A percentile compares a stretch with the other conserved stretches of the same genome.
phyloP scores from a whole-genome alignment of 2,888 invertebrate species.

The Hirtodrosophila trivittata region DNA sequence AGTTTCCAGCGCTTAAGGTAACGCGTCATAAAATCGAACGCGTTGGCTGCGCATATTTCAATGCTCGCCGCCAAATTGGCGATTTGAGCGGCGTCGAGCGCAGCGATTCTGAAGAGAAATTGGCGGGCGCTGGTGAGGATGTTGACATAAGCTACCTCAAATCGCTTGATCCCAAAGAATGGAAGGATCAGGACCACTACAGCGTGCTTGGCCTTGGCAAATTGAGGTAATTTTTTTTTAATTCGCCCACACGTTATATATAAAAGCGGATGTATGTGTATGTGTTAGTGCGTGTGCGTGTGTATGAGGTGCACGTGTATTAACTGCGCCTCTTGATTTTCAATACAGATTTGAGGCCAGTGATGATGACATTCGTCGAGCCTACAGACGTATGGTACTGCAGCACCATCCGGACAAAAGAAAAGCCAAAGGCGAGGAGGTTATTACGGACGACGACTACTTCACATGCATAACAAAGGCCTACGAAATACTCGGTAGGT shows the following conservation, averaged over 20 bases:
- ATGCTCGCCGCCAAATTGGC: constrained; percentile 70
- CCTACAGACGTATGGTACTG: constrained; percentile 95
- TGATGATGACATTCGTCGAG: constrained; percentile 96
- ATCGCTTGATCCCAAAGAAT: constrained; percentile 96
- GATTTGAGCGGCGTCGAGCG: constrained; percentile 70
- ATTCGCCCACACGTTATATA: not conserved
- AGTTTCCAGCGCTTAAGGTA: constrained; percentile 58
- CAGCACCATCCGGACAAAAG: constrained; percentile 99
- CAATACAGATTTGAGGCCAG: constrained; percentile 91
- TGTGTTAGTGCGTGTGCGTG: constrained; percentile 1
- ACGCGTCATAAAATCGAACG: constrained; percentile 66
- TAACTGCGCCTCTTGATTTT: constrained; percentile 38
- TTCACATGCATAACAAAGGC: constrained; percentile 99
- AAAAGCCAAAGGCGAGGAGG: constrained; percentile 94
- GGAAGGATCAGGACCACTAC: constrained; percentile 99
- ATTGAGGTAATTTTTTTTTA: constrained; percentile 67
- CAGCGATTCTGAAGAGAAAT: constrained; percentile 77
- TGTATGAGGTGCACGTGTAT: constrained; percentile 53
- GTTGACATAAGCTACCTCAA: constrained; percentile 93
- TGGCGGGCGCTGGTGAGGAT: constrained; percentile 85
- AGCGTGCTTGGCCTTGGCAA: constrained; percentile 95
- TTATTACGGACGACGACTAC: constrained; percentile 96
- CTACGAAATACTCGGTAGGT: constrained; percentile 92
- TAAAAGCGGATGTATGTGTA: not conserved
- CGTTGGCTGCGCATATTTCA: constrained; percentile 74